phyloP scores from a whole-genome alignment of 2,888 invertebrate species.

The Sabatieria punctata region DNA sequence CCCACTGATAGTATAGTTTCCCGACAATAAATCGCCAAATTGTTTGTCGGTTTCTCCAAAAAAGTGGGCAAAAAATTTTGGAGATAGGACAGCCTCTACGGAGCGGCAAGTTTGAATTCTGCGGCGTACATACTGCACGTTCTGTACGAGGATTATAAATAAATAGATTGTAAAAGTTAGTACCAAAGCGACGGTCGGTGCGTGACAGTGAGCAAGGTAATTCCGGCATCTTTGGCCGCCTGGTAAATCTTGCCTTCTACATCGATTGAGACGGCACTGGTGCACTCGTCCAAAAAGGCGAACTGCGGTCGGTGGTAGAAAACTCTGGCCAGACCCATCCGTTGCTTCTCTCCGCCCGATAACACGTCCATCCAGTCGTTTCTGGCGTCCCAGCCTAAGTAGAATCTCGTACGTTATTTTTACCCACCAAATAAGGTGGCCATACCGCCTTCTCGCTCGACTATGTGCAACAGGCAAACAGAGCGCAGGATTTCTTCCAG shows the following conservation, averaged over 20 bases:
- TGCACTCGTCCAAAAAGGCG: constrained; percentile 40
- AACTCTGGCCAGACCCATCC: constrained; percentile 35
- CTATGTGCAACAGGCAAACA: constrained; percentile 62
- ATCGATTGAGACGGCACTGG: constrained; percentile 39
- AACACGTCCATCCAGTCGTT: constrained; percentile 68
- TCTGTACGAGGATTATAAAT: no score
- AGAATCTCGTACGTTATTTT: background rate
- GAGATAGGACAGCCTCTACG: no score
- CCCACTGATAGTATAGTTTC: no score
- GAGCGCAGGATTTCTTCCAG: constrained; percentile 54
- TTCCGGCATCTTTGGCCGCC: constrained; percentile 64
- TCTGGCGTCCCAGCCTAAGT: constrained; percentile 49
- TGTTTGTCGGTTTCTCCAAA: no score
- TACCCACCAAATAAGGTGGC: background rate
- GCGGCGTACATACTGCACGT: no score
- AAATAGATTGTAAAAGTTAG: no score
- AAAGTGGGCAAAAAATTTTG: no score
- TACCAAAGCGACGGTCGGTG: constrained; percentile 85
- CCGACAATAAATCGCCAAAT: no score
- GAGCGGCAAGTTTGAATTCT: no score
- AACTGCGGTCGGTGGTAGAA: constrained; percentile 32
- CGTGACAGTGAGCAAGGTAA: constrained; percentile 85
- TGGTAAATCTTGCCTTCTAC: constrained; percentile 39
- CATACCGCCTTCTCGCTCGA: constrained; percentile 56
- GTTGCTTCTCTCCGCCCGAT: constrained; percentile 40